phyloP scores from a whole-genome alignment of 2,888 invertebrate genomes.

The Drosophila paramelanica region DNA sequence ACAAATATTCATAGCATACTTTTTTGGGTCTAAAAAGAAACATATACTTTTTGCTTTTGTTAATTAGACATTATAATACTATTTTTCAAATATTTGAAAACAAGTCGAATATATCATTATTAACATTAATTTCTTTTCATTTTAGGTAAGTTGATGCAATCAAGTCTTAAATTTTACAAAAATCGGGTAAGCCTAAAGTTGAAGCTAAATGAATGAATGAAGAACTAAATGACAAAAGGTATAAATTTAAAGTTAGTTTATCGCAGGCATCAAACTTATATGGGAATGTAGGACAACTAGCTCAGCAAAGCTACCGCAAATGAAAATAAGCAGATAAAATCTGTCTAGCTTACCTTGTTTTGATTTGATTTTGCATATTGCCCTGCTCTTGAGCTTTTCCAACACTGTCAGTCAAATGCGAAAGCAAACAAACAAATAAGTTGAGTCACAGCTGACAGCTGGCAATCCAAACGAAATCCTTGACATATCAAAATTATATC shows the following conservation, averaged over 20 bases:
- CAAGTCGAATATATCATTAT: background rate
- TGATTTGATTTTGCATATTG: background rate
- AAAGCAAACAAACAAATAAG: background rate
- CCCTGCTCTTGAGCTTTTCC: background rate
- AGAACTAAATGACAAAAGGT: background rate
- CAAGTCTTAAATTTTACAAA: background rate
- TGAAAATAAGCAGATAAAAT: background rate
- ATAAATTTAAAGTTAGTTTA: background rate
- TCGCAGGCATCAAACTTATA: too few species aligned
- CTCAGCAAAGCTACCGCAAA: too few species aligned
- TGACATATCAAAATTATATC: conserved; percentile 1
- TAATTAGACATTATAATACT: background rate
- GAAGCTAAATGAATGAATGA: background rate
- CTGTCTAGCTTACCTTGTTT: background rate
- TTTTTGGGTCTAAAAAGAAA: background rate
- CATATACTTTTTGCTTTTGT: background rate
- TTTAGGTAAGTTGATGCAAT: conserved; percentile 30
- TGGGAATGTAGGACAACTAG: too few species aligned
- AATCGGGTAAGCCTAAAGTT: conserved; percentile 18
- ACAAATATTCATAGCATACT: conserved; percentile 4
- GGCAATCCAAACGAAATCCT: background rate
- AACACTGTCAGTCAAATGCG: background rate
- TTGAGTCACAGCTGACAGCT: background rate
- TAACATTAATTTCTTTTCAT: conserved; percentile 5
- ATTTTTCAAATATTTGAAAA: background rate